phyloP scores from a whole-genome alignment of 2,113 vertebrate species.

The Tyrannus savana region DNA sequence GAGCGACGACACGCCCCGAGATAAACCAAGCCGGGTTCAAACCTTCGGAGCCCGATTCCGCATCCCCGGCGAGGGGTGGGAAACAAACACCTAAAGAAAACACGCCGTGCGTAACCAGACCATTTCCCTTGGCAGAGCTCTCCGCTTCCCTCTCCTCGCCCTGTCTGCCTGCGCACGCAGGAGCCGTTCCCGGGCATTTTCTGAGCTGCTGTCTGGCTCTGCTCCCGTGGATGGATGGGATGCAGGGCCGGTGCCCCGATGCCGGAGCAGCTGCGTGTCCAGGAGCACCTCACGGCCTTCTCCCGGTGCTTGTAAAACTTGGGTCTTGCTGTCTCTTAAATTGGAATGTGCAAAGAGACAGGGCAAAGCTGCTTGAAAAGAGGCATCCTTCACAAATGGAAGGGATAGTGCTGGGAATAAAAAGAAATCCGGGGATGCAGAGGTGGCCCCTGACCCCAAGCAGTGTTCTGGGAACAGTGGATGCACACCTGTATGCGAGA shows the following conservation, averaged over 20 bases:
- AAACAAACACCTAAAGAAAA: background rate
- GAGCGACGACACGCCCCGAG: background rate
- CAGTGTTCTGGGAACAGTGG: fast-evolving
- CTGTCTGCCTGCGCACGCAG: fast-evolving
- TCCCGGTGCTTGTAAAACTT: background rate
- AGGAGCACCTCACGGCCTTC: background rate
- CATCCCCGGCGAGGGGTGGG: background rate
- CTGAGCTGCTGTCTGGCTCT: fast-evolving
- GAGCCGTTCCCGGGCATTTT: background rate
- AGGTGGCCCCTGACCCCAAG: background rate
- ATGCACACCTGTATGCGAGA: background rate
- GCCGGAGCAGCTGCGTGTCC: fast-evolving
- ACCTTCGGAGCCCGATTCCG: background rate
- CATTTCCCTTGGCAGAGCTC: background rate
- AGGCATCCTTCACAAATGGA: background rate
- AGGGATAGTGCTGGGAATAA: fast-evolving
- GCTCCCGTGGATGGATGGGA: fast-evolving
- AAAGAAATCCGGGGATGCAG: background rate
- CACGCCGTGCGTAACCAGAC: background rate
- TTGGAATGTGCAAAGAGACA: background rate
- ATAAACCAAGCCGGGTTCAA: background rate
- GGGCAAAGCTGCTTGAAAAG: background rate
- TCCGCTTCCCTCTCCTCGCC: background rate
- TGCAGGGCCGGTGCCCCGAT: background rate
- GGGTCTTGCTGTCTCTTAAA: background rate